Base-by-base conservation (phyloP, 2,113 vertebrate genomes). In the Chionomys nivalis region DNA sequence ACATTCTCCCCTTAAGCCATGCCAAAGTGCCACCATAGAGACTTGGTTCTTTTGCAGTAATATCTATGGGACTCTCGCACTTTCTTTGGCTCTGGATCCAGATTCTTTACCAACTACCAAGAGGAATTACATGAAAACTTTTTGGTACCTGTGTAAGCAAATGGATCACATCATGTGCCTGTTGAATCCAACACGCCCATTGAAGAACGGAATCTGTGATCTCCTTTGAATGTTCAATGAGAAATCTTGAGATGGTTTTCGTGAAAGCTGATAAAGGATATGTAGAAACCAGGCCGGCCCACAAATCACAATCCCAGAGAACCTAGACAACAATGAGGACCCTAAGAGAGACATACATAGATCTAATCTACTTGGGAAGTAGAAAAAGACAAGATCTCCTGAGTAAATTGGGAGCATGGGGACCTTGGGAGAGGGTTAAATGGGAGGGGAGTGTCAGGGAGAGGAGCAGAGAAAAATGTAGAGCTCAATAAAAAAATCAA, bases 221-320 rank as follows among this genome's bases (percentile, higher is more conserved):
- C 1, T 75, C 33, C 9, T 72, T 47, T 39, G 8, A 33, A 65
- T 33, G 26, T n/a, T 63, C 26, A 42, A 47, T 19, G 47, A 78
- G n/a, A 36, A 73, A 82, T 28, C 21, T 39, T 85, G 7, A 66
- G 28, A 16, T 75, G 44, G n/a, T 49, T 16, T 16, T 72, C 61
- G 11, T 61, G 31, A 39, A 23, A 93, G 63, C 24, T 68, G 68
- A n/a, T 70, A 39, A 72, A 63, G 70, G 86, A 83, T 24, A 49
- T 14, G 14, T 0, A 81, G 5, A 31, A 44, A 36, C 14, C 1
- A 42, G 19, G 3, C 5, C 6, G 19, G 5, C 1, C 58, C 58
- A 58, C 58, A 58, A 58, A 58, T 58, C 58, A 21, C 58, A 58
- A 58, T 58, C 58, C 19, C 19, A 58, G 58, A 58, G 19, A 58